These are phyloP conservation scores for Hipposideros larvatus DNA, from an alignment of 2,797 vertebrate species.

Conservation along the genomic window DNA sequence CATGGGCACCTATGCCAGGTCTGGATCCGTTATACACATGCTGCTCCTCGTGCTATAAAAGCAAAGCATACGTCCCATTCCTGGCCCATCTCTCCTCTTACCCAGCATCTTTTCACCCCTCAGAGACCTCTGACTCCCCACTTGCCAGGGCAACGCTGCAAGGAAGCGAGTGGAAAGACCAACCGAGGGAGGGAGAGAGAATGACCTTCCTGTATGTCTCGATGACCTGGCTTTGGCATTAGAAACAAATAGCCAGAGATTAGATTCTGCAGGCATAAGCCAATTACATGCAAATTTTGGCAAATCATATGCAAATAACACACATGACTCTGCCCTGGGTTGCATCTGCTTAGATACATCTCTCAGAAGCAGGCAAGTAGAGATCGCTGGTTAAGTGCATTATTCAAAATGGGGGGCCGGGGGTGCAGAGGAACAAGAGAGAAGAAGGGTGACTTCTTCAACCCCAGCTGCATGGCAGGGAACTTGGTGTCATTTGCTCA, in stretches of 20 bases:
- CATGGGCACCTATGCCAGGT: not conserved
- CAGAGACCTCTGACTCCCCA: not conserved
- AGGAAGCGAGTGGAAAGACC: not conserved
- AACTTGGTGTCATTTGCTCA: not conserved
- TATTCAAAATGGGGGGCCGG: not conserved
- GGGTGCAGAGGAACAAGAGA: not conserved
- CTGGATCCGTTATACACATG: rapidly evolving
- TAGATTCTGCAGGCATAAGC: slow-evolving; percentile 34
- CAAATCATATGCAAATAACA: slow-evolving; percentile 43
- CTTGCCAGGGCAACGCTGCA: not conserved
- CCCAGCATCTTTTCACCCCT: not conserved
- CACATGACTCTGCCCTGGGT: not conserved
- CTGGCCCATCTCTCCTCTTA: not conserved
- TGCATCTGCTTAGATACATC: not conserved
- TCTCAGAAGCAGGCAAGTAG: slow-evolving; percentile 7
- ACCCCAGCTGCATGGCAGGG: not conserved
- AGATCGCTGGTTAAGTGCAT: not conserved
- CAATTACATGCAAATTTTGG: slow-evolving; percentile 57
- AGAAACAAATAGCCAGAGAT: slow-evolving; percentile 42
- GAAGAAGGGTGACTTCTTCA: not conserved
- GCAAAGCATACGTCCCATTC: not conserved
- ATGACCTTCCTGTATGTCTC: not conserved
- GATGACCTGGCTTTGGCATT: not conserved
- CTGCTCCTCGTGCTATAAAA: not conserved
- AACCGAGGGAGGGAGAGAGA: not conserved